phyloP scores from a whole-genome alignment of 2,797 vertebrate genomes.

The Amblyraja radiata region DNA sequence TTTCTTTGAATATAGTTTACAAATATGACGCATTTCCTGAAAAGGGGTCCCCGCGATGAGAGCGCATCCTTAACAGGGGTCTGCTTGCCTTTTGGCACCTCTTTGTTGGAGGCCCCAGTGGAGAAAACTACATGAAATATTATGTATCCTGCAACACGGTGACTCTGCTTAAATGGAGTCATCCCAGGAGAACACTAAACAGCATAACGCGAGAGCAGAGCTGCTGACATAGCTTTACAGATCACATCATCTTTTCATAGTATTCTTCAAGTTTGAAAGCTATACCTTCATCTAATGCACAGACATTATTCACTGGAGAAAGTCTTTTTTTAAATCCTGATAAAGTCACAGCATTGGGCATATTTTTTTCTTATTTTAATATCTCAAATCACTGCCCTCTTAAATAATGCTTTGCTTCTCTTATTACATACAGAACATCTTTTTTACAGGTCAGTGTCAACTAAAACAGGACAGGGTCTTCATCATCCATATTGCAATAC shows the following conservation, averaged over 20 bases:
- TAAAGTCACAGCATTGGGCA: not conserved
- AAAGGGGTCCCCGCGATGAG: not conserved
- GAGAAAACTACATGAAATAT: not conserved
- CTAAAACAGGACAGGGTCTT: not conserved
- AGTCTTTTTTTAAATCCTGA: not conserved
- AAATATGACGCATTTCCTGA: not conserved
- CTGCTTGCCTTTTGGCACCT: not conserved
- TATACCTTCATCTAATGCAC: conserved; percentile 33
- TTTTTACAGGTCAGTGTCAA: not conserved
- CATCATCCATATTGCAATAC: not conserved
- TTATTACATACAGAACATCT: not conserved
- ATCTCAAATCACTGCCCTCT: not conserved
- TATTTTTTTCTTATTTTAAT: not conserved
- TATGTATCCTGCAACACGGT: not conserved
- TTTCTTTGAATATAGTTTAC: not conserved
- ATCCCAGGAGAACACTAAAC: conserved; percentile 24
- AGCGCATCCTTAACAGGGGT: not conserved
- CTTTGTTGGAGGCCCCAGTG: not conserved
- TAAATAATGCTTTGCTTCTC: not conserved
- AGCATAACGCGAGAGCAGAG: conserved; percentile 6
- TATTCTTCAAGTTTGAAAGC: conserved; percentile 31
- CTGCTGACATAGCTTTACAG: conserved; percentile 33
- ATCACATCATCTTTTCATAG: conserved; percentile 33
- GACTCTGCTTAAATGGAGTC: not conserved
- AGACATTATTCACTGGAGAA: conserved; percentile 21